Evolutionary conservation across 2,113 vertebrate species (phyloP), one percentile per base, ranked within the genome.

Genomic region (Dermatemys mawii): DNA sequence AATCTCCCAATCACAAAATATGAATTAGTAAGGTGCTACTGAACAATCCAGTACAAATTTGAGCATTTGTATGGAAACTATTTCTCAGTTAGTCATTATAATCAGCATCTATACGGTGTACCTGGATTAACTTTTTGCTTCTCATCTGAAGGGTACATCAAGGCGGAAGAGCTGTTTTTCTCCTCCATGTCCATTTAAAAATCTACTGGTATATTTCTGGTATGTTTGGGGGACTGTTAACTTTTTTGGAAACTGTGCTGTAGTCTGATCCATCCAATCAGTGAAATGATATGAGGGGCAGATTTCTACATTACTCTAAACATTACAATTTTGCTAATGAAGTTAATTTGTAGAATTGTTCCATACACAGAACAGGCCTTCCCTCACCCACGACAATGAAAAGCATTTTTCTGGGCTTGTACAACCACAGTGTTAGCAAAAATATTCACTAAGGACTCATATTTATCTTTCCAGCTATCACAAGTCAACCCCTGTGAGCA

Each of bases 171-270:
- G 51, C 2, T 50, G 54, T 60, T 86, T 60, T 67, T 89, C 81
- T 81, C 81, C 73, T 96, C 84, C 92, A 91, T 90, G 94, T 88
- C 96, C 94, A 94, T 97, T 92, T 80, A n/a, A 85, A 60, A 60
- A 83, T 55, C 53, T 93, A 81, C 29, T 75, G 80, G 70, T 79
- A 93, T 91, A 44, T 55, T 49, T 86, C 67, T 49, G 73, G 82
- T 54, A 90, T 0, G 0, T 81, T 55, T 44, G 67, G 80, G 38
- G 53, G 79, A 51, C 80, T 0, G 1, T 11, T 88, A 14, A 70
- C 82, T 82, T 95, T 92, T 89, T 44, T 2, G 81, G 90, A 89
- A 96, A 93, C n/a, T 2, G 8, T 87, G 81, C 81, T 83, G 79
- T 38, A 80, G 75, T 84, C 75, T 1, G 0, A 90, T 63, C 35